These are phyloP conservation scores for Phodopus roborovskii DNA, from an alignment of 2,113 vertebrate genomes.

Conservation along the genomic window DNA sequence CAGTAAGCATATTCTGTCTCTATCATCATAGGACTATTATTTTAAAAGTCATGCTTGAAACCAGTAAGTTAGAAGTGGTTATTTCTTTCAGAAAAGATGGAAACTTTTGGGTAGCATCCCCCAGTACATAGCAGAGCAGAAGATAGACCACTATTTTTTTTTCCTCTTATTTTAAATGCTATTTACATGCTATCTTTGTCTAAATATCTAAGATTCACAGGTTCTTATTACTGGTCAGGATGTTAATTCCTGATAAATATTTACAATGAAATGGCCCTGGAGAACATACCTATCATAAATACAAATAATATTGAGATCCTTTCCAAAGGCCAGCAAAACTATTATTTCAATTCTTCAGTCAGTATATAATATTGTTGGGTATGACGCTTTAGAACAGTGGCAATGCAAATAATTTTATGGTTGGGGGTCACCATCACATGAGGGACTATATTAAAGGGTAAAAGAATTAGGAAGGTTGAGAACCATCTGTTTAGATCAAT, in stretches of 20 bases:
- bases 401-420: background rate
- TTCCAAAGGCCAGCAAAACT: background rate
- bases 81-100: background rate
- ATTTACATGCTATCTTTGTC: background rate
- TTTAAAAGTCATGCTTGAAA: constrained; percentile 29
- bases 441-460: background rate
- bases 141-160: background rate
- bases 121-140: background rate
- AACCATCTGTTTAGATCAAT: background rate
- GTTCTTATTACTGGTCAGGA: background rate
- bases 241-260: background rate
- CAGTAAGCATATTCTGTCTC: constrained; percentile 25
- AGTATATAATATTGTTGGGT: background rate
- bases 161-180: constrained; percentile 1
- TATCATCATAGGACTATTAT: constrained; percentile 23
- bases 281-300: background rate
- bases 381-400: background rate
- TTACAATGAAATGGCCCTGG: background rate
- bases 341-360: background rate
- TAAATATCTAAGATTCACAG: constrained; percentile 9
- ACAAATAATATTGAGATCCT: background rate
- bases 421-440: background rate
- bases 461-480: background rate
- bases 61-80: background rate
- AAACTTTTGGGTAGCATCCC: constrained; percentile 1